These are phyloP conservation scores for Corythornis leucogaster DNA, from an alignment of 2,797 vertebrate genomes.

Conservation along the genomic window DNA sequence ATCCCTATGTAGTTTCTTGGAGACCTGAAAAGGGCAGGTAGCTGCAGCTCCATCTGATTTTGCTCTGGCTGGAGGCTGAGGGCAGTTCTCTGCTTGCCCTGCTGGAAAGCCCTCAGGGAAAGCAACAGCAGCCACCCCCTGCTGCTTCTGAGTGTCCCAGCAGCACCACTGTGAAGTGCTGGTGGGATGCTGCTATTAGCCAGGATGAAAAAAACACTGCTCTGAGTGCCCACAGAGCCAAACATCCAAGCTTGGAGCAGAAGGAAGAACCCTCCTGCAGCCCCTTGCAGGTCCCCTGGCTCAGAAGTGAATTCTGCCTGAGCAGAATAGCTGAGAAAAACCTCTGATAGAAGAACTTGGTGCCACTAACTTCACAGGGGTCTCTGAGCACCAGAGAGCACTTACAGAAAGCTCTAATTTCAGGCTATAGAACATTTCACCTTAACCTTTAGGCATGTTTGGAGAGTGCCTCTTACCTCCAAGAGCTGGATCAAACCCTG, in stretches of 20 bases:
- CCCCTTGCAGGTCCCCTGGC: not conserved
- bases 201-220: not conserved
- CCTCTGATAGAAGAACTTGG: not conserved
- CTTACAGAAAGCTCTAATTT: not conserved
- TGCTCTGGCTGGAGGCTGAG: not conserved
- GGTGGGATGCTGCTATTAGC: not conserved
- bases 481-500: not conserved
- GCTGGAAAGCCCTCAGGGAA: not conserved
- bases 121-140: slow-evolving; percentile 20
- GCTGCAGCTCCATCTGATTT: not conserved
- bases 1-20: not conserved
- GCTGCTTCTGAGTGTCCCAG: not conserved
- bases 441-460: not conserved
- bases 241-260: not conserved
- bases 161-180: not conserved
- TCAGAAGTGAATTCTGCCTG: not conserved
- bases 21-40: not conserved
- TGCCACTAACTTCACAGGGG: not conserved
- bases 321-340: not conserved
- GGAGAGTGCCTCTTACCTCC: fast-evolving
- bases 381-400: not conserved
- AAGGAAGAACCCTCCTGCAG: not conserved
- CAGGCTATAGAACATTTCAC: not conserved
- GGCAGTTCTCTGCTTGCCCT: not conserved
- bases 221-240: not conserved